Conservation (phyloP, 2,797 vertebrate species). For the Furcifer pardalis region DNA sequence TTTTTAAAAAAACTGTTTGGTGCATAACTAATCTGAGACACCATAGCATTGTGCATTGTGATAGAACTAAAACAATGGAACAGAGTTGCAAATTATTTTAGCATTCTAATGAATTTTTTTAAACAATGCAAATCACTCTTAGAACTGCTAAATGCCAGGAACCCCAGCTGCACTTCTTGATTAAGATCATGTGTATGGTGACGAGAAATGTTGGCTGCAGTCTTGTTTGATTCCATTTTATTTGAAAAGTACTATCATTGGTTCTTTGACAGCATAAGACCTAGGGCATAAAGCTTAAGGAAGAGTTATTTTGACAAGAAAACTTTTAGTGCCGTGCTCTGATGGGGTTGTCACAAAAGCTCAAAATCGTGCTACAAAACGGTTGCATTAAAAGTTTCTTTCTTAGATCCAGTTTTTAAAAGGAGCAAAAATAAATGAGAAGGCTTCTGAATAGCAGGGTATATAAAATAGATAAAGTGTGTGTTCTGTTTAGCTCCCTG, state of each 20-base stretch:
- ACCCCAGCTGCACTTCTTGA: not conserved
- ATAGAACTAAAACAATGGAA: not conserved
- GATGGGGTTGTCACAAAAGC: slow-evolving; percentile 4
- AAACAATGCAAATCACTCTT: not conserved
- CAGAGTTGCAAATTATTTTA: not conserved
- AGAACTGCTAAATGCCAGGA: not conserved
- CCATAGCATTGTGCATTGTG: not conserved
- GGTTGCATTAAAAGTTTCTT: not conserved
- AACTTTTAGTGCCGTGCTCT: not conserved
- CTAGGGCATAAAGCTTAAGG: not conserved
- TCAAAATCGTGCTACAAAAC: not conserved
- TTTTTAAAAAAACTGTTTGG: not conserved
- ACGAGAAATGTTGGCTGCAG: not conserved
- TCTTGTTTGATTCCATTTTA: not conserved
- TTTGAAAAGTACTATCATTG: not conserved
- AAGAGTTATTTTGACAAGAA: slow-evolving; percentile 16
- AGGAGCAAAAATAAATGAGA: not conserved
- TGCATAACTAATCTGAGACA: not conserved
- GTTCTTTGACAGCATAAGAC: not conserved
- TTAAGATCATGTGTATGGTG: not conserved
- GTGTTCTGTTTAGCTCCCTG: not conserved
- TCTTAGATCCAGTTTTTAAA: not conserved
- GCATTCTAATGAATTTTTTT: not conserved
- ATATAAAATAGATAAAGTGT: not conserved
- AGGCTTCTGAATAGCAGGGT: not conserved